Percentiles rank a stretch among this genome's conserved stretches.
phyloP scores from a whole-genome alignment of 2,888 invertebrate species.

The Tetheella fluctuosa region DNA sequence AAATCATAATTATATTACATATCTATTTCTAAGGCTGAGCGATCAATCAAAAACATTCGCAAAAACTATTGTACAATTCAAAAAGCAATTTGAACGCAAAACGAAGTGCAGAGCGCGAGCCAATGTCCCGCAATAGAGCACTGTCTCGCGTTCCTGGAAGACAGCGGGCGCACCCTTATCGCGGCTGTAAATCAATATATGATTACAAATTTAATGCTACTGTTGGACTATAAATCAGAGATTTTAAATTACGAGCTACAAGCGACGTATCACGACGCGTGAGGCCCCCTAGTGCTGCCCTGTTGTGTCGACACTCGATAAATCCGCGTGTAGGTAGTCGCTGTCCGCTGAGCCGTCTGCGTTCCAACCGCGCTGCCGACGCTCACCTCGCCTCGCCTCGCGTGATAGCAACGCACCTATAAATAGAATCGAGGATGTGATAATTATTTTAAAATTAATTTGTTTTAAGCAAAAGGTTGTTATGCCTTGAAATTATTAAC shows the following conservation, averaged over 20 bases:
- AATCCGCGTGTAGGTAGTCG: slow-evolving; percentile 46
- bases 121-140: slow-evolving; percentile 58
- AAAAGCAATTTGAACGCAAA: slow-evolving; percentile 66
- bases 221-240: slow-evolving; percentile 82
- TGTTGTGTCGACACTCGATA: slow-evolving; percentile 78
- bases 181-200: slow-evolving; percentile 83
- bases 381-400: slow-evolving; percentile 21
- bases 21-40: background rate
- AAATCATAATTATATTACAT: background rate
- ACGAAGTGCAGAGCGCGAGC: slow-evolving; percentile 38
- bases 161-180: slow-evolving; percentile 77
- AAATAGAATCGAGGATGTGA: slow-evolving; percentile 42
- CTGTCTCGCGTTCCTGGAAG: slow-evolving; percentile 65
- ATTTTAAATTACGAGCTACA: slow-evolving; percentile 83
- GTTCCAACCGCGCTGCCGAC: background rate
- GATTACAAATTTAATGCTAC: slow-evolving; percentile 85
- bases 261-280: slow-evolving; percentile 77
- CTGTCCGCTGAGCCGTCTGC: slow-evolving; percentile 13
- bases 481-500: slow-evolving; percentile 32
- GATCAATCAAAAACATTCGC: background rate
- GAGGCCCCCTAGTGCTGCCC: slow-evolving; percentile 82
- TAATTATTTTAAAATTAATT: slow-evolving; percentile 52
- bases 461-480: slow-evolving; percentile 37
- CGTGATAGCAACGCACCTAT: slow-evolving; percentile 44
- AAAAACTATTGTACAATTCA: slow-evolving; percentile 25